phyloP scores from a whole-genome alignment of 2,113 vertebrate genomes.

The Sturnus vulgaris region DNA sequence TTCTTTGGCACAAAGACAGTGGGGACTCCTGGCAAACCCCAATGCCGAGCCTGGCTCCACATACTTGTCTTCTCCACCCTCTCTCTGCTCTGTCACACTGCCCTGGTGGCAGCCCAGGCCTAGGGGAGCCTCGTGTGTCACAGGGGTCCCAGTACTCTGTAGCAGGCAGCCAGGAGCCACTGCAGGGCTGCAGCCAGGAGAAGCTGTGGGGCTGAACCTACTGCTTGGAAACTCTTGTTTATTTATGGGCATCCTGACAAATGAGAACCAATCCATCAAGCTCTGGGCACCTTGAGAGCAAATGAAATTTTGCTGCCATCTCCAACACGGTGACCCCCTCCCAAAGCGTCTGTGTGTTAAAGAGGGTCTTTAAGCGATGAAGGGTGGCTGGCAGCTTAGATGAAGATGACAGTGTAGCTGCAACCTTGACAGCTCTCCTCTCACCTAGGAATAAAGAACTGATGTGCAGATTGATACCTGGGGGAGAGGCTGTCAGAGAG shows the following conservation, averaged over 20 bases:
- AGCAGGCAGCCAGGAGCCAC: not conserved
- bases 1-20: not conserved
- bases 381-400: slow-evolving; percentile 47
- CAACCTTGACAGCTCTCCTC: slow-evolving; percentile 51
- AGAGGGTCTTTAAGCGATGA: slow-evolving; percentile 27
- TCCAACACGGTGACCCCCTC: not conserved
- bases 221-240: not conserved
- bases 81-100: not conserved
- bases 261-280: not conserved
- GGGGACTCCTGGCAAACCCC: not conserved
- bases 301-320: not conserved
- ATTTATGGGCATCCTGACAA: not conserved
- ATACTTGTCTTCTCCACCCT: not conserved
- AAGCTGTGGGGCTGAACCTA: not conserved
- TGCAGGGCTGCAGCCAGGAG: not conserved
- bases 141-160: not conserved
- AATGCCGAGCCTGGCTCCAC: not conserved
- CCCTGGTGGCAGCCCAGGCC: not conserved
- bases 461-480: slow-evolving; percentile 64
- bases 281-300: not conserved
- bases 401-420: slow-evolving; percentile 63
- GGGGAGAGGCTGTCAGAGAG: slow-evolving; percentile 57
- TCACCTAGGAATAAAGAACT: slow-evolving; percentile 47
- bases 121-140: accelerated
- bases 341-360: not conserved